Evolutionary conservation across 2,113 vertebrate genomes (phyloP).

Genomic region (human): GRCh38 chr9:12375001-12375500

Average conservation of each 20-base stretch:
- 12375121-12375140: neutral
- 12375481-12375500: conserved; percentile 59
- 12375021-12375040: neutral
- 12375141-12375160: neutral
- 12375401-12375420: neutral
- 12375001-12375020: neutral
- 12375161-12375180: neutral
- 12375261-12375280: conserved; percentile 26
- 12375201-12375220: neutral
- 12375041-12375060: neutral
- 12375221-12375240: neutral
- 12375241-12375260: conserved; percentile 23
- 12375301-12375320: conserved; percentile 19
- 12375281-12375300: conserved; percentile 33
- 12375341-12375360: conserved; percentile 36
- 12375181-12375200: neutral
- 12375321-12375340: conserved; percentile 9
- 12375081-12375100: neutral
- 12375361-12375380: conserved; percentile 13
- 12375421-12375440: conserved; percentile 74
- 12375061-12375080: neutral
- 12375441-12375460: conserved; percentile 53
- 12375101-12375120: neutral
- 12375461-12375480: conserved; percentile 70
- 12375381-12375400: neutral